Percentiles rank a stretch among this genome's conserved stretches.
Conservation (phyloP, 2,888 invertebrate genomes). For the Thera obeliscata region DNA sequence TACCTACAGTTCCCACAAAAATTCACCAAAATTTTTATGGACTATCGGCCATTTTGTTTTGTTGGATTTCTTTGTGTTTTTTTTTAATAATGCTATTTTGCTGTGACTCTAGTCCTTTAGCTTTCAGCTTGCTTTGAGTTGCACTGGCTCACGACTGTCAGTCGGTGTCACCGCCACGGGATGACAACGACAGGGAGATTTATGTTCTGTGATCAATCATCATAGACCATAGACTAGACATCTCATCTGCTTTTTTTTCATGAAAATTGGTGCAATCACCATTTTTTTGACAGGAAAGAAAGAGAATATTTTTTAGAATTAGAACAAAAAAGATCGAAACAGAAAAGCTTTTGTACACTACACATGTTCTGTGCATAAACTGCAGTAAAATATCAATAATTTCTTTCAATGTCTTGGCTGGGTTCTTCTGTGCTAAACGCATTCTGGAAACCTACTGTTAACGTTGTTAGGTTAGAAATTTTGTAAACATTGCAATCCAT, state of each 20-base stretch:
- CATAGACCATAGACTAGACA: too few relatives aligned
- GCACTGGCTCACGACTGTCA: too few relatives aligned
- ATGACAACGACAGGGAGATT: too few relatives aligned
- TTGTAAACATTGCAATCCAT: conserved; percentile 5
- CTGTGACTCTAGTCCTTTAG: conserved; percentile 2
- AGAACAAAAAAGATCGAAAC: too few relatives aligned
- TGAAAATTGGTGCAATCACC: too few relatives aligned
- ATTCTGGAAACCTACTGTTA: conserved; percentile 70
- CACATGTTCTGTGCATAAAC: too few relatives aligned
- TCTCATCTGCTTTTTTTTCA: too few relatives aligned
- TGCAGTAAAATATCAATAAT: neutral
- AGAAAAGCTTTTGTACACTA: too few relatives aligned
- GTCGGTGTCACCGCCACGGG: too few relatives aligned
- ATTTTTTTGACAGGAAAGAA: too few relatives aligned
- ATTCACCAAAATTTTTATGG: conserved; percentile 55
- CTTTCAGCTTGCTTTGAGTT: neutral
- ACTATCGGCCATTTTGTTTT: conserved; percentile 77
- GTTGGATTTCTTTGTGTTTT: conserved; percentile 56
- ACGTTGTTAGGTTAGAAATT: conserved; percentile 68
- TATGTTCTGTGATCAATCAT: too few relatives aligned
- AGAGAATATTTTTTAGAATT: too few relatives aligned
- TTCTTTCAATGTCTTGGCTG: conserved; percentile 62
- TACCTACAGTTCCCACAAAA: conserved; percentile 55
- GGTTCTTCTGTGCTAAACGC: conserved; percentile 63
- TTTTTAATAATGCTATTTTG: conserved; percentile 9